Evolutionary conservation across 2,888 invertebrate species (phyloP).

Genomic region (Netelia fuscicornis): DNA sequence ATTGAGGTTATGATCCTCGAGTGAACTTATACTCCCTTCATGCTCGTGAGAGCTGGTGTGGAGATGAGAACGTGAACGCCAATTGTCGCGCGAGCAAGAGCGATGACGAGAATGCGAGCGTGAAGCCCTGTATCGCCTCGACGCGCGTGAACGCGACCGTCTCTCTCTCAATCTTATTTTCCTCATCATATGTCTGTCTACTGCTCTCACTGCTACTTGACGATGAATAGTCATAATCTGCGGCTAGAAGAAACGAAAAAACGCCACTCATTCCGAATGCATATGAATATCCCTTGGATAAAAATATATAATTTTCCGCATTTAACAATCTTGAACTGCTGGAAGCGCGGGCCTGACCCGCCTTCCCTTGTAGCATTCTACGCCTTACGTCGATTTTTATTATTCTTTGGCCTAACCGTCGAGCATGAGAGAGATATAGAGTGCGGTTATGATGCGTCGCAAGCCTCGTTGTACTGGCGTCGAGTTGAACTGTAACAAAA

Average conservation of each 20-base stretch:
- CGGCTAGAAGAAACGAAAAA: background rate
- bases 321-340: slow-evolving; percentile 37
- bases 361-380: slow-evolving; percentile 5
- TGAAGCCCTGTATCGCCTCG: background rate
- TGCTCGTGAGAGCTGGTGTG: slow-evolving; percentile 8
- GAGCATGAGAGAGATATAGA: slow-evolving; percentile 28
- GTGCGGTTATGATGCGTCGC: background rate
- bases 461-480: slow-evolving; percentile 11
- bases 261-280: background rate
- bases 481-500: slow-evolving; percentile 21
- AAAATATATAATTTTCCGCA: slow-evolving; percentile 3
- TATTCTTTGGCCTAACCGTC: slow-evolving; percentile 36
- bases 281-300: slow-evolving; percentile 40
- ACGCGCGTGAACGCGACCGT: background rate
- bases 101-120: slow-evolving; percentile 3
- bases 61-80: background rate
- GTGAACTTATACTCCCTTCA: background rate
- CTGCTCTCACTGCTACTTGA: slow-evolving; percentile 11
- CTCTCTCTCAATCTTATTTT: slow-evolving; percentile 14
- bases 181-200: slow-evolving; percentile 1
- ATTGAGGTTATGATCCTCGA: slow-evolving; percentile 22
- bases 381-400: slow-evolving; percentile 9
- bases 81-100: too few relatives aligned
- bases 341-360: slow-evolving; percentile 34
- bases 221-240: slow-evolving; percentile 11